These are phyloP conservation scores for Nipponia nippon DNA, from an alignment of 2,113 vertebrate genomes.

Conservation along the genomic window DNA sequence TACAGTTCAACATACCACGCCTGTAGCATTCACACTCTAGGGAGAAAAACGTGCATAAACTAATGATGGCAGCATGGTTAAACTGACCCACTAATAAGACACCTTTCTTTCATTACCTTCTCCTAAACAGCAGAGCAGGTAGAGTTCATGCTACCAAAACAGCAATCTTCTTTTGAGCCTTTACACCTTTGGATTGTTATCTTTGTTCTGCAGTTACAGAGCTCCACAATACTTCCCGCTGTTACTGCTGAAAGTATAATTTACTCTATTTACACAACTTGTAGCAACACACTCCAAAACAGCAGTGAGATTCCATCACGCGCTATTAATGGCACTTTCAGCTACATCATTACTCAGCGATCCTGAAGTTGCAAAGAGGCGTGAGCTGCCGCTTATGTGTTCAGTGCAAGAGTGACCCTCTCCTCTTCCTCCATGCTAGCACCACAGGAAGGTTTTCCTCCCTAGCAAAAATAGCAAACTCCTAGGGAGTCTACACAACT, in stretches of 20 bases:
- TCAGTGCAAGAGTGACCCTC: not conserved
- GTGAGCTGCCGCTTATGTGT: not conserved
- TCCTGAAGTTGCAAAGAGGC: not conserved
- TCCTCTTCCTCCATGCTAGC: not conserved
- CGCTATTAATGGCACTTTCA: conserved; percentile 6
- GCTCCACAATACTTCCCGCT: not conserved
- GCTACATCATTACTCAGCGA: not conserved
- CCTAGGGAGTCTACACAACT: not conserved
- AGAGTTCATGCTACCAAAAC: not conserved
- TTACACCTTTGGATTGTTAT: not conserved
- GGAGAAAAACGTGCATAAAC: not conserved
- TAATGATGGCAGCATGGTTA: not conserved
- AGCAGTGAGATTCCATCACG: not conserved
- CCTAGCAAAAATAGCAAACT: not conserved
- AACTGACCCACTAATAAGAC: conserved; percentile 2
- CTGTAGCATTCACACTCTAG: not conserved
- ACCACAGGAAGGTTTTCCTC: not conserved
- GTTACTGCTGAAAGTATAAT: conserved; percentile 13
- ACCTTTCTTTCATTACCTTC: not conserved
- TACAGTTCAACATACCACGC: not conserved
- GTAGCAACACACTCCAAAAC: conserved; percentile 4
- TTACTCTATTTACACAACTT: conserved; percentile 48
- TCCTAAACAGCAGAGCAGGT: not conserved
- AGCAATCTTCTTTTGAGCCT: not conserved
- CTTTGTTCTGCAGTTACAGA: not conserved